Evolutionary conservation across 2,888 invertebrate genomes (phyloP), one percentile per base, ranked within the genome.

Genomic region (Trissonchulus latispiculum): DNA sequence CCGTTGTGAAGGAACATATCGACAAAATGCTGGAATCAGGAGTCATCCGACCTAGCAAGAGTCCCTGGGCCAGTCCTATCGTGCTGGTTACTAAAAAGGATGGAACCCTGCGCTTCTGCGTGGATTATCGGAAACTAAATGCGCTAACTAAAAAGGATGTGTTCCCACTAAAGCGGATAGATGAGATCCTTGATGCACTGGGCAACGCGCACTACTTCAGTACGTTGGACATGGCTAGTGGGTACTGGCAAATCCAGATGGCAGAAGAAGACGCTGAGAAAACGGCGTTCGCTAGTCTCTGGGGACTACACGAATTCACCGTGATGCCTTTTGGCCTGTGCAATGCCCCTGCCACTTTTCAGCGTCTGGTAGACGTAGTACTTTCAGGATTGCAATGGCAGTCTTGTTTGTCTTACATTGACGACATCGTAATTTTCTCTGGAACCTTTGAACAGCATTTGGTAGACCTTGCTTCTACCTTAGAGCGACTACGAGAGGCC

Each of bases 371-470:
- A n/a, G n/a, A n/a, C n/a, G n/a, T n/a, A n/a, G 67, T 76, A 0
- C 68, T 79, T 18, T 48, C 67, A 1, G 74, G 74, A 1, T 68
- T 76, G 1, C 74, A 76, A n/a, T 77, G 75, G 74, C 68, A 72
- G 1, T 73, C 70, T 1, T 73, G 75, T n/a, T 61, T 78, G 2
- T 73, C 77, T 18, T 79, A 79, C 68, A 35, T 78, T 1, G 77
- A 79, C 36, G 77, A 80, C 67, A 74, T 77, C 0, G 72, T 79
- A 3, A 73, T 78, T 0, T 77, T 73, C 48, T 75, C 76, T 1
- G 48, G 74, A 35, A 73, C 71, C 1, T 77, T 77, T 69, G 75
- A 77, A 23, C 73, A 76, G 37, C 75, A 77, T 66, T 8, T 77
- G 3, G 33, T 35, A 1, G 66, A 74, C 36, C 32, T 78, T 3